Base-by-base conservation (phyloP, 2,797 vertebrate genomes). In the Lepidocolaptes lacrymiger region DNA sequence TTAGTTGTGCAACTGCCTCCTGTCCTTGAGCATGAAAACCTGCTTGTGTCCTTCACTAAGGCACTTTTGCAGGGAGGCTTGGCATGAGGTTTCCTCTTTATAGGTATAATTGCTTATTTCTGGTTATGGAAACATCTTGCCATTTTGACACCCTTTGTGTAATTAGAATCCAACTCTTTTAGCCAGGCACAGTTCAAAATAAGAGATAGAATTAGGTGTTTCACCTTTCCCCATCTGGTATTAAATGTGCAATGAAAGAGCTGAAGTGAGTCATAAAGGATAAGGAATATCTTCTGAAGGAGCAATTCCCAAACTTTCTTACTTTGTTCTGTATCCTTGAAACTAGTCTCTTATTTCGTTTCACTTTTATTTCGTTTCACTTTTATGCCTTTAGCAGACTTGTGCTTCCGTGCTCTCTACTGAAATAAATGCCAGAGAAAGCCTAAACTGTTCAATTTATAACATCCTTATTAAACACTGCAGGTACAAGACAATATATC, bases 211-310 rank as follows among this genome's bases (percentile, higher is more conserved):
- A 88, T 66, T 26, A 55, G 46, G 17, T 69, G 32, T 39, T 91
- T 59, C 81, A 49, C 34, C 19, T 87, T 81, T 69, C 17, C 32
- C 27, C 27, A 75, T 77, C 64, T 78, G 9, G 46, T 54, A 61
- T 61, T 73, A 44, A 69, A 66, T 8, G 28, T 30, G 41, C 0
- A 7, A 86, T 78, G 46, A 86, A 86, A 90, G 62, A 84, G 36
- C 54, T 81, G 58, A 59, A 91, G n/a, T 81, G 90, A 95, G 69
- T 95, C 91, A 79, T 59, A 90, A 88, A 94, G 85, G 51, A 86
- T 16, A 67, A 91, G 69, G 54, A 84, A n/a, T 71, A 30, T 55
- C 8, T 81, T 88, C 63, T 67, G 46, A 91, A 91, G 48, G 23
- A 89, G n/a, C 21, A 16, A 28, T 24, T 94, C 63, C 23, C 71